These are phyloP conservation scores for Uropsilus gracilis DNA, from an alignment of 2,113 vertebrate species.

Conservation along the genomic window DNA sequence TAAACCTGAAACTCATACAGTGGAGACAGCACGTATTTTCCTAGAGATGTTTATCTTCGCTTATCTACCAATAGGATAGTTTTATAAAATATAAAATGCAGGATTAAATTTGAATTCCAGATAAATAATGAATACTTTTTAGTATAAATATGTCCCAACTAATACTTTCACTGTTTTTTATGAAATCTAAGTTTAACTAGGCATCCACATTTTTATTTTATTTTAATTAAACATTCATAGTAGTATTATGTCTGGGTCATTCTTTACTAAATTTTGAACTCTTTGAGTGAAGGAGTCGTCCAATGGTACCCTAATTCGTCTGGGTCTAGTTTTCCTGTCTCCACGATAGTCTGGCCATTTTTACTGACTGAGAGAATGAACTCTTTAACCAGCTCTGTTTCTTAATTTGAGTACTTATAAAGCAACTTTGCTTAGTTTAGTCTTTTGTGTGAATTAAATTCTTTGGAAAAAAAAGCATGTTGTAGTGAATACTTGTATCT, in stretches of 20 bases:
- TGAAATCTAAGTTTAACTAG: slow-evolving; percentile 41
- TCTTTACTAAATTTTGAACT: background rate
- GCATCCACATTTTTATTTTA: background rate
- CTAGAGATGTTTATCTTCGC: background rate
- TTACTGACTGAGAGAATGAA: slow-evolving; percentile 21
- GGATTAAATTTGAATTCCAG: background rate
- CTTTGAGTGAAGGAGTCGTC: background rate
- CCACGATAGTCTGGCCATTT: background rate
- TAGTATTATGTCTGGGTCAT: background rate
- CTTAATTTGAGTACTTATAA: slow-evolving; percentile 58
- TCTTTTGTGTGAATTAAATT: slow-evolving; percentile 72
- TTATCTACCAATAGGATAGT: background rate
- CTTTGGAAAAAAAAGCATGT: slow-evolving; percentile 53
- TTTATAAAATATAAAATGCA: background rate
- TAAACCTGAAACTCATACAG: background rate
- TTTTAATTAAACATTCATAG: background rate
- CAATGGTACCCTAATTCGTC: background rate
- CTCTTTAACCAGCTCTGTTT: background rate
- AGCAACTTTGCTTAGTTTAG: slow-evolving; percentile 60
- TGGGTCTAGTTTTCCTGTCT: background rate
- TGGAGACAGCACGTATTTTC: background rate
- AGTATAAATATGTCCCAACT: background rate
- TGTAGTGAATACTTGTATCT: slow-evolving; percentile 42
- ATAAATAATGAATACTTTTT: background rate
- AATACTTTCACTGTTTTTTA: slow-evolving; percentile 5